These are phyloP conservation scores for Coelopa frigida DNA, from an alignment of 1,140 invertebrate species.

Conservation along the genomic window DNA sequence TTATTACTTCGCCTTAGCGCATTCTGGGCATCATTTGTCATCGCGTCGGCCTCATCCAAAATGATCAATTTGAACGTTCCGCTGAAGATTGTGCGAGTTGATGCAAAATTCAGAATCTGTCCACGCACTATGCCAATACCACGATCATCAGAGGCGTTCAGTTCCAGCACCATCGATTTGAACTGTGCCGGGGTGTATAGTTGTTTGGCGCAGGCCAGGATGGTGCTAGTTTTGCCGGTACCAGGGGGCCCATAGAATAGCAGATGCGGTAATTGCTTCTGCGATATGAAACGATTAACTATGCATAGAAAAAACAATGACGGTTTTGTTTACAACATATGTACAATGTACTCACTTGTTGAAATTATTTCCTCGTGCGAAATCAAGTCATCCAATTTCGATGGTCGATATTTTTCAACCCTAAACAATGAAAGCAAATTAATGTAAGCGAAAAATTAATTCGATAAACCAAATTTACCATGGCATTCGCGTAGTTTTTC, in stretches of 20 bases:
- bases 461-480: conserved; percentile 18
- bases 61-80: conserved; percentile 94
- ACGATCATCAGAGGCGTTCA: conserved; percentile 98
- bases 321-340: conserved; percentile 2
- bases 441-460: not conserved
- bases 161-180: conserved; percentile 66
- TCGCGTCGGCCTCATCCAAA: conserved; percentile 98
- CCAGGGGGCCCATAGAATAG: conserved; percentile 98
- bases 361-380: conserved; percentile 95
- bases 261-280: conserved; percentile 91
- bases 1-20: conserved; percentile 91
- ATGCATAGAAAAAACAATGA: conserved; percentile 34
- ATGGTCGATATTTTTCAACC: conserved; percentile 98
- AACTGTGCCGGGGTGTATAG: conserved; percentile 78
- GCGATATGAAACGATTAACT: conserved; percentile 90
- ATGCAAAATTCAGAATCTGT: conserved; percentile 96
- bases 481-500: conserved; percentile 28
- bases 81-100: conserved; percentile 93
- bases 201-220: conserved; percentile 90
- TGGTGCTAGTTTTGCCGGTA: conserved; percentile 97
- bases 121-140: conserved; percentile 95
- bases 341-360: conserved; percentile 69
- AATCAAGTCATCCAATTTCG: conserved; percentile 82
- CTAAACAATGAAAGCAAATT: conserved; percentile 45
- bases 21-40: conserved; percentile 99